phyloP scores from a whole-genome alignment of 2,888 invertebrate species.

The Lycia hirtaria region DNA sequence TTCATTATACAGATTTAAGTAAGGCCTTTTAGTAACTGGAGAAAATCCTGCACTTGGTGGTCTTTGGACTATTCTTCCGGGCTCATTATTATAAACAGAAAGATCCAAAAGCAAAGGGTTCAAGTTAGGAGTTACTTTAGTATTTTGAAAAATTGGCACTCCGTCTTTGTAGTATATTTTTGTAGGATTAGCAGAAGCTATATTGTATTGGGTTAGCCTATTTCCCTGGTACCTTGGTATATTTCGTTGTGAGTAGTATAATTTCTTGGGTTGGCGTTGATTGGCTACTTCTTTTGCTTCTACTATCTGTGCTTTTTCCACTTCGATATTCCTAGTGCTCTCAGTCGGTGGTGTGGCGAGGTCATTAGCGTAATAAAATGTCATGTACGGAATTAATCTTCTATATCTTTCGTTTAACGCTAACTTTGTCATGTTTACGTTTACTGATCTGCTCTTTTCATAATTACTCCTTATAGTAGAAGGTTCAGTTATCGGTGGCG shows the following conservation, averaged over 20 bases:
- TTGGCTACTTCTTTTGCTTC: slow-evolving; percentile 58
- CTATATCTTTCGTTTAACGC: slow-evolving; percentile 89
- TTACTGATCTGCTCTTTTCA: slow-evolving; percentile 51
- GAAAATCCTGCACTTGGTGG: slow-evolving; percentile 50
- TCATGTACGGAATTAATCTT: slow-evolving; percentile 93
- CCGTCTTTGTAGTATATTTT: slow-evolving; percentile 73
- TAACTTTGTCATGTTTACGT: slow-evolving; percentile 66
- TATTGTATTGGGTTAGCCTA: slow-evolving; percentile 76
- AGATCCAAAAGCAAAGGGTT: slow-evolving; percentile 58
- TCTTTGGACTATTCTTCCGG: slow-evolving; percentile 59
- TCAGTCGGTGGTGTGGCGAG: slow-evolving; percentile 74
- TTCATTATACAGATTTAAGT: slow-evolving; percentile 61
- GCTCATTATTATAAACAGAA: slow-evolving; percentile 55
- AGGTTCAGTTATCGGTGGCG: slow-evolving; percentile 42
- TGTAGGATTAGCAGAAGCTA: slow-evolving; percentile 76
- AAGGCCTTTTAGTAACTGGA: slow-evolving; percentile 62
- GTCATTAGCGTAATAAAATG: slow-evolving; percentile 90
- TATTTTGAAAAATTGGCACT: slow-evolving; percentile 54
- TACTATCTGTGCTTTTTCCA: slow-evolving; percentile 75
- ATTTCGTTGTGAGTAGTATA: slow-evolving; percentile 64
- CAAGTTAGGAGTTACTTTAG: slow-evolving; percentile 58
- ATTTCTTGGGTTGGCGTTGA: slow-evolving; percentile 68
- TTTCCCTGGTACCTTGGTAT: slow-evolving; percentile 81
- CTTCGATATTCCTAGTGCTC: slow-evolving; percentile 63
- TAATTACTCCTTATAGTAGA: slow-evolving; percentile 49